These are phyloP conservation scores for Cynopterus brachyotis DNA, from an alignment of 2,113 vertebrate species.

Conservation along the genomic window DNA sequence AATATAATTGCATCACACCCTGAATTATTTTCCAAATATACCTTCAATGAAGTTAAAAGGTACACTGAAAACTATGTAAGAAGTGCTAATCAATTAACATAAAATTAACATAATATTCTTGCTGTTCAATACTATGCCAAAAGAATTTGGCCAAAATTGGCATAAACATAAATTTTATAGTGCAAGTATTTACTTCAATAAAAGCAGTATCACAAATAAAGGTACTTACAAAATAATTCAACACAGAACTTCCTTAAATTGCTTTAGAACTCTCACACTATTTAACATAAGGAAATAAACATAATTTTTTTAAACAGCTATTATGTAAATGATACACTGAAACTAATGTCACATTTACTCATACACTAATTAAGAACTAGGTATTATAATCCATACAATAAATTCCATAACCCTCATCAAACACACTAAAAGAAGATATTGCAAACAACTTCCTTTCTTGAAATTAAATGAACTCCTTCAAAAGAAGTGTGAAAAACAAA, in stretches of 20 bases:
- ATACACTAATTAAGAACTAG: neutral
- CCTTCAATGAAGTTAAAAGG: conserved; percentile 8
- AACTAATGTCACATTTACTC: conserved; percentile 1
- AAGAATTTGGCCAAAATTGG: conserved; percentile 20
- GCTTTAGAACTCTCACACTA: neutral
- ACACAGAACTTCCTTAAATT: neutral
- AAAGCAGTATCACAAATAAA: neutral
- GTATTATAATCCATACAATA: neutral
- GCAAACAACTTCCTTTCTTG: conserved; percentile 14
- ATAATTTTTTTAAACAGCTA: conserved; percentile 24
- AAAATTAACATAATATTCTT: neutral
- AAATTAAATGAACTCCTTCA: conserved; percentile 30
- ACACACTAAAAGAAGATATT: conserved; percentile 7
- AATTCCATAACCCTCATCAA: neutral
- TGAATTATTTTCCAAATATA: conserved; percentile 26
- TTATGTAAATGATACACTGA: neutral
- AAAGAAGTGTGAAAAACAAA: conserved; percentile 41
- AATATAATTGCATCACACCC: neutral
- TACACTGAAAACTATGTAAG: neutral
- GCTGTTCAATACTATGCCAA: neutral
- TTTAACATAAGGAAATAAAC: conserved; percentile 20
- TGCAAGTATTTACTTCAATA: neutral
- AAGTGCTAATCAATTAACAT: neutral
- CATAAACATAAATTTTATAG: conserved; percentile 11
- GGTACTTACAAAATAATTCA: conserved; percentile 8